phyloP scores from a whole-genome alignment of 2,888 invertebrate genomes.

The Dorcus hopei region DNA sequence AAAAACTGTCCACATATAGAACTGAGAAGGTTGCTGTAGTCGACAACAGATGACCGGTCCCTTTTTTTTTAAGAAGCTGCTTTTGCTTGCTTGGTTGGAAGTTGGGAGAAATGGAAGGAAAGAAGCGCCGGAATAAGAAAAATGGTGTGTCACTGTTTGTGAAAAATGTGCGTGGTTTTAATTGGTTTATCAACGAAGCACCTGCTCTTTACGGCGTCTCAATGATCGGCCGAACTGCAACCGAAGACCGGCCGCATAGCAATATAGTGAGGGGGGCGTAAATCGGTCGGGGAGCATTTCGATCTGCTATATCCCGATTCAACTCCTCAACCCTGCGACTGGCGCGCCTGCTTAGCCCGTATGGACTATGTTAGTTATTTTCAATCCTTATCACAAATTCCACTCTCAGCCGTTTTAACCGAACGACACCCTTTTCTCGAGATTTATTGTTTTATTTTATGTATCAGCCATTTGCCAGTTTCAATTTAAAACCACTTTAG shows the following conservation, averaged over 20 bases:
- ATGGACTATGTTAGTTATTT: slow-evolving; percentile 32
- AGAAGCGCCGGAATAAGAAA: slow-evolving; percentile 28
- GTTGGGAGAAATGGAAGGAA: slow-evolving; percentile 6
- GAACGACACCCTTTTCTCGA: slow-evolving; percentile 34
- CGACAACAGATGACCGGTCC: no score
- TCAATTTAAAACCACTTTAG: slow-evolving; percentile 30
- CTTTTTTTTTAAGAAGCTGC: no score
- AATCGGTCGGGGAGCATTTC: slow-evolving; percentile 15
- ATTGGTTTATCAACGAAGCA: slow-evolving; percentile 36
- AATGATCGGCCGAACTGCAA: slow-evolving; percentile 20
- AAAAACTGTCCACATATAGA: no score
- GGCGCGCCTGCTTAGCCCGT: slow-evolving; percentile 16
- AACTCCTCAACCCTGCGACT: slow-evolving; percentile 13
- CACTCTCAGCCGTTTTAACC: slow-evolving; percentile 39
- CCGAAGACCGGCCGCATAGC: slow-evolving; percentile 7
- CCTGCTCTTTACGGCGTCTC: slow-evolving; percentile 29
- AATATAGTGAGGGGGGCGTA: slow-evolving; percentile 5
- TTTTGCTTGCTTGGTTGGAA: no score
- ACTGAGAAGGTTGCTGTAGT: no score
- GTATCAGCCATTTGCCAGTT: slow-evolving; percentile 30
- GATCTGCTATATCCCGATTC: slow-evolving; percentile 17
- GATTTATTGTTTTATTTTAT: slow-evolving; percentile 43
- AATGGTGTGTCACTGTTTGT: slow-evolving; percentile 35
- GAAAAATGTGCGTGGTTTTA: slow-evolving; percentile 38
- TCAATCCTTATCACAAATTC: slow-evolving; percentile 42